Conservation (phyloP, 2,113 vertebrate species). For the Tragelaphus imberbis region DNA sequence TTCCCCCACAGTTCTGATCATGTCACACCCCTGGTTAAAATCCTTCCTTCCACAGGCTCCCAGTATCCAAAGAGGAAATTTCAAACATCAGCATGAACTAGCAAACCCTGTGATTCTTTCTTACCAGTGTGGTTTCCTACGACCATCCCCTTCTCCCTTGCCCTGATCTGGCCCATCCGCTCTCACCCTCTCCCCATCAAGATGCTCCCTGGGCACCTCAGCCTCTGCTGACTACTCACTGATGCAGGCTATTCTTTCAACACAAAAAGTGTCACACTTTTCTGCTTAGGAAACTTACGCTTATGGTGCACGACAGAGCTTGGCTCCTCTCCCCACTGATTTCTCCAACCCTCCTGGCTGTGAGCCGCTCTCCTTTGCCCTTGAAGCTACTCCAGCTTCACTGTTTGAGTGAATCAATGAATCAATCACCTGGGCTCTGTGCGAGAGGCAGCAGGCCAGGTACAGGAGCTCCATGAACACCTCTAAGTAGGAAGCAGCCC, state of each 20-base stretch:
- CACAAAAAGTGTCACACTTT: neutral
- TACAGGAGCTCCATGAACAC: neutral
- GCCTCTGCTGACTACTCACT: neutral
- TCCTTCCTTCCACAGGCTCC: neutral
- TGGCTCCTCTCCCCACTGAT: neutral
- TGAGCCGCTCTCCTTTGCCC: neutral
- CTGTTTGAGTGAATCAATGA: neutral
- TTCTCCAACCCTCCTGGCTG: neutral
- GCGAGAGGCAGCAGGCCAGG: neutral
- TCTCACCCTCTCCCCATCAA: accelerated
- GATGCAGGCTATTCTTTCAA: neutral
- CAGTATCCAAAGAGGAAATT: neutral
- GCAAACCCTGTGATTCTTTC: neutral
- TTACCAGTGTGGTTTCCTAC: neutral
- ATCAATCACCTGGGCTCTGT: too few species aligned
- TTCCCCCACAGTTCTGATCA: neutral
- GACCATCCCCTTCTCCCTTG: neutral
- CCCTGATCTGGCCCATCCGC: neutral
- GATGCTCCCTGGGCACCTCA: neutral
- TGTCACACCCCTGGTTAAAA: neutral
- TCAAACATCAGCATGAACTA: neutral
- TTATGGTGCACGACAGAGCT: neutral
- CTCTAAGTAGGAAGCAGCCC: neutral
- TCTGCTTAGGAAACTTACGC: neutral
- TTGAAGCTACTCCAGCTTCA: neutral